These are phyloP conservation scores for Balearica regulorum DNA, from an alignment of 2,797 vertebrate species.

Conservation along the genomic window DNA sequence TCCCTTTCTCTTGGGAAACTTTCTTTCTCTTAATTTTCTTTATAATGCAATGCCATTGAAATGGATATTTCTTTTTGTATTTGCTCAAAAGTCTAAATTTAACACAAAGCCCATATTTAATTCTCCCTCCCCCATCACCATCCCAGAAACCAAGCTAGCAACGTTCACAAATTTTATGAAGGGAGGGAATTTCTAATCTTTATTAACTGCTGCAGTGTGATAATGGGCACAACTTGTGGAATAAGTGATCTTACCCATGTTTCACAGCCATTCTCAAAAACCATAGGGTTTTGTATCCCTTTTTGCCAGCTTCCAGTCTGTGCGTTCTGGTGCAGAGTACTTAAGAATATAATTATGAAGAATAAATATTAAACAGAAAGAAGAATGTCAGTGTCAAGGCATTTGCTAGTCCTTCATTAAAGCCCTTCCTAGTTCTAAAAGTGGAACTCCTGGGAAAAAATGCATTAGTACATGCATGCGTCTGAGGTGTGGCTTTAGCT, in stretches of 20 bases:
- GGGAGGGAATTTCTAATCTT: neutral
- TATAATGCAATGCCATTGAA: neutral
- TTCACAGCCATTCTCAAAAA: neutral
- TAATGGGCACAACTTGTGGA: neutral
- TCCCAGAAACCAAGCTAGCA: neutral
- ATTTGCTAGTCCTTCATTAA: neutral
- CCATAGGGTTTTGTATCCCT: neutral
- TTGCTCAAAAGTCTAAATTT: neutral
- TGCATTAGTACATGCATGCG: accelerated
- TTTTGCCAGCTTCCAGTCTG: neutral
- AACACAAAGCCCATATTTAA: neutral
- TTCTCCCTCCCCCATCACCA: accelerated
- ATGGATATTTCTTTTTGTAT: neutral
- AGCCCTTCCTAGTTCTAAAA: neutral
- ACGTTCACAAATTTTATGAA: neutral
- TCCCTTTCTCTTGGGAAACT: neutral
- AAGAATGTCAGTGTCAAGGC: neutral
- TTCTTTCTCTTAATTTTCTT: neutral
- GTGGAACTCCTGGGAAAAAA: neutral
- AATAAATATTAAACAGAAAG: neutral
- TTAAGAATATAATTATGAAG: neutral
- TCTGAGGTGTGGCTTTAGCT: neutral
- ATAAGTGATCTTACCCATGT: neutral
- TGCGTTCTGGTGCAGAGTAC: neutral
- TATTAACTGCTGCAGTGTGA: neutral